phyloP scores from a whole-genome alignment of 2,888 invertebrate species.

The Troides helena region DNA sequence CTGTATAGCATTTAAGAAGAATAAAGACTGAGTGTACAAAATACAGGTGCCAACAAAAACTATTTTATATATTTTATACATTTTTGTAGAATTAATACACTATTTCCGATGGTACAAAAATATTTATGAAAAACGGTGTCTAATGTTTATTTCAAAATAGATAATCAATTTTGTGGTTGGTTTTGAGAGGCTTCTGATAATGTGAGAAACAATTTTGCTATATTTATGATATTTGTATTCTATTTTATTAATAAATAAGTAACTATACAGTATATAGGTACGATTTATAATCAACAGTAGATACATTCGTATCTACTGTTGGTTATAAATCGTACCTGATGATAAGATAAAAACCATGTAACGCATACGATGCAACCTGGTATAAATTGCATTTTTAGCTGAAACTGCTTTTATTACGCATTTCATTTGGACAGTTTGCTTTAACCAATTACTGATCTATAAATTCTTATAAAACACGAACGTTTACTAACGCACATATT shows the following conservation, averaged over 20 bases:
- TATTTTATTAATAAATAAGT: too few species aligned
- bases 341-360: too few species aligned
- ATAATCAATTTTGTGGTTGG: too few species aligned
- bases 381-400: background rate
- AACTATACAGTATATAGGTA: too few species aligned
- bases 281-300: too few species aligned
- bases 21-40: slow-evolving; percentile 30
- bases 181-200: background rate
- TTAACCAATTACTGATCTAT: background rate
- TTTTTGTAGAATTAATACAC: background rate
- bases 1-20: slow-evolving; percentile 28
- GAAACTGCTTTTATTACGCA: background rate
- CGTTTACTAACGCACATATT: background rate
- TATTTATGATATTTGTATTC: too few species aligned
- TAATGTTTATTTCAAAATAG: too few species aligned
- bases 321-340: too few species aligned
- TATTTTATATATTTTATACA: slow-evolving; percentile 5
- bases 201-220: background rate
- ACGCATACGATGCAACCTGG: background rate
- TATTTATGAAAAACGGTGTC: background rate
- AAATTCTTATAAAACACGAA: background rate
- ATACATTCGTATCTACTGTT: too few species aligned
- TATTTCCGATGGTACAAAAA: background rate
- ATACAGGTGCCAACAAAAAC: slow-evolving; percentile 6
- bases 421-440: background rate